Evolutionary conservation across 2,888 invertebrate species (phyloP).

Genomic region (Eristalis arbustorum): DNA sequence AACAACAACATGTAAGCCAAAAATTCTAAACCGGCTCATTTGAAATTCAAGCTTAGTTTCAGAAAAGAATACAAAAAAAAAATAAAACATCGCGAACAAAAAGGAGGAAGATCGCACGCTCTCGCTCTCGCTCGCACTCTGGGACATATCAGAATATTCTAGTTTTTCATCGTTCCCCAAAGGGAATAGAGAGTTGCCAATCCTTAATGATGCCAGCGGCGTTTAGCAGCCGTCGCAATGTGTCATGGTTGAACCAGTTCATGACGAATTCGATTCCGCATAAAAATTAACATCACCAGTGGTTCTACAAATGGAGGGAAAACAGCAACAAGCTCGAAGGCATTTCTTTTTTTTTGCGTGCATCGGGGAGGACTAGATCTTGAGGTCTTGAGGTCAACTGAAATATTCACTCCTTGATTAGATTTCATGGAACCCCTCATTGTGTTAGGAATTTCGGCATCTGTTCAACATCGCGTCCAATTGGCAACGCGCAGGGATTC

Average conservation of each 20-base stretch:
- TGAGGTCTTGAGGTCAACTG: not conserved
- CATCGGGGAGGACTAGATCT: not conserved
- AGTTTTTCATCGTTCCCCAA: not conserved
- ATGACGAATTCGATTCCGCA: not conserved
- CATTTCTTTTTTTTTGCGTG: not conserved
- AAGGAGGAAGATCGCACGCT: not conserved
- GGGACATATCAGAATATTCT: not conserved
- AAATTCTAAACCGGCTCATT: conserved; percentile 57
- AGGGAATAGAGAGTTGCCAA: not conserved
- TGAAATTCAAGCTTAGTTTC: conserved; percentile 56
- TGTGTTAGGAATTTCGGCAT: too few relatives aligned
- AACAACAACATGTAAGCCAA: conserved; percentile 38
- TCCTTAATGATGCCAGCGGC: not conserved
- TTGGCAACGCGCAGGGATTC: too few relatives aligned
- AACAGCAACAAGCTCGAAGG: not conserved
- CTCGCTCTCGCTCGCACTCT: not conserved
- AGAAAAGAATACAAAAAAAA: not conserved
- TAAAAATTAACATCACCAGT: not conserved
- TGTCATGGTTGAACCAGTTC: not conserved
- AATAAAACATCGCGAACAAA: not conserved
- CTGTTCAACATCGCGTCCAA: too few relatives aligned
- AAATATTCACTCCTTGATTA: not conserved
- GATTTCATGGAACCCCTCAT: not conserved
- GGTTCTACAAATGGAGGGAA: not conserved
- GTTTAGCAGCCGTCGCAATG: not conserved